Base-by-base conservation (phyloP, 2,113 vertebrate species). In the Mesembrinibis cayennensis region DNA sequence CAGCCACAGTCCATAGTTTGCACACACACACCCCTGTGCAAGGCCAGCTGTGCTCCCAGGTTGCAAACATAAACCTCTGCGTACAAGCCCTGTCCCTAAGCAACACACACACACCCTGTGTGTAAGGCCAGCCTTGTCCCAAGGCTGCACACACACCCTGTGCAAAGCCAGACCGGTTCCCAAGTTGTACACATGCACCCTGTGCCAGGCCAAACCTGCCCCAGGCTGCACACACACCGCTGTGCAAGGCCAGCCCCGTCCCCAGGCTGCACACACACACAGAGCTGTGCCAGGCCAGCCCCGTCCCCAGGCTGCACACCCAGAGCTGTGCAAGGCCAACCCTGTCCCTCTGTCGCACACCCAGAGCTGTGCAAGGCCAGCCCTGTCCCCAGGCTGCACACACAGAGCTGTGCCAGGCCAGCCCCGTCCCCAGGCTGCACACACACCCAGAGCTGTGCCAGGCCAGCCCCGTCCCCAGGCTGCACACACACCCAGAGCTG, bases 181-280 rank as follows among this genome's bases (percentile, higher is more conserved):
- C 8, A 4, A 0, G 4, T 10, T 36, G 30, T n/a, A 32, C 8
- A 29, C n/a, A 26, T 7, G 40, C 11, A 16, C 8, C 7, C 15
- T 18, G 15, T 47, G 16, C 67, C 16, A 59, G 34, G 1, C 10
- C 29, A 40, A 8, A 8, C 38, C 38, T 9, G 30, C 16, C 61
- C 42, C 7, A 6, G 0, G 13, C 6, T 9, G 15, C 63, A 34
- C 3, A 8, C 27, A n/a, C 38, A 21, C 10, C 40, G 38, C 12
- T 4, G 15, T 11, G 42, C 22, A 2, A 38, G 13, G 6, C 25
- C 73, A 22, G 19, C 10, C 56, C 5, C 25, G 45, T 26, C 50
- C 50, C 34, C 26, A 19, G 0, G 25, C 3, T 29, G 2, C 58
- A 13, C 13, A 17, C 27, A 25, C 17, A 19, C 29, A 7, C 11